A percentile compares a stretch with the other conserved stretches of the same genome.
phyloP scores from a whole-genome alignment of 2,113 vertebrate species.

The Pedionomus torquatus region DNA sequence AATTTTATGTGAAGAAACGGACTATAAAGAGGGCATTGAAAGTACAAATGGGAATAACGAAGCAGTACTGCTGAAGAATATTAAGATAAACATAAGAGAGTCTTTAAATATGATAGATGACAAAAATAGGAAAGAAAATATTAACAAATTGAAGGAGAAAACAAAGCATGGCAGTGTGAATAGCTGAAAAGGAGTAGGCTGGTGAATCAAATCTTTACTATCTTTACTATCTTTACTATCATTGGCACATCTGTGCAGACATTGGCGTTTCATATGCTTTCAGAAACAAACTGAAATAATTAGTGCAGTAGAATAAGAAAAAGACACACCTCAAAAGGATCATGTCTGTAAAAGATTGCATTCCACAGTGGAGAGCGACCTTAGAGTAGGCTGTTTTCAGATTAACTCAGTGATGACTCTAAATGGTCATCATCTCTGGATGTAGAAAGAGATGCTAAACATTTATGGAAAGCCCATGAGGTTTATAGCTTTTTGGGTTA shows the following conservation, averaged over 20 bases:
- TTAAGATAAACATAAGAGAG: not conserved
- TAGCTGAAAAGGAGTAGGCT: not conserved
- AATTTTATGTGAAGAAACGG: conserved; percentile 35
- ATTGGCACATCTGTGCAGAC: not conserved
- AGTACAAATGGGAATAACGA: conserved; percentile 33
- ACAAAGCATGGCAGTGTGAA: not conserved
- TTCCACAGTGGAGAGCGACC: not conserved
- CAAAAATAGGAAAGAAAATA: not conserved
- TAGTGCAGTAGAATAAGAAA: not conserved
- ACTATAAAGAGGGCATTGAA: conserved; percentile 28
- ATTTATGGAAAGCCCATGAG: not conserved
- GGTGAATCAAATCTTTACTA: not conserved
- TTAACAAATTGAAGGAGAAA: not conserved
- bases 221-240: too few relatives aligned
- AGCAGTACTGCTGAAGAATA: not conserved
- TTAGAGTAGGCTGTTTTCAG: not conserved
- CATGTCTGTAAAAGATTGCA: not conserved
- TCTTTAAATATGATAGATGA: not conserved
- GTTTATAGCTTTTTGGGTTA: not conserved
- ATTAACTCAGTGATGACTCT: not conserved
- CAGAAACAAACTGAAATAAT: not conserved
- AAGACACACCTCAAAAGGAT: not conserved
- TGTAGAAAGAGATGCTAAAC: not conserved
- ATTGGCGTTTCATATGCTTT: not conserved
- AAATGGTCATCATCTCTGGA: not conserved